Evolutionary conservation across 2,113 vertebrate genomes (phyloP).

Genomic region (Deroptyus accipitrinus): DNA sequence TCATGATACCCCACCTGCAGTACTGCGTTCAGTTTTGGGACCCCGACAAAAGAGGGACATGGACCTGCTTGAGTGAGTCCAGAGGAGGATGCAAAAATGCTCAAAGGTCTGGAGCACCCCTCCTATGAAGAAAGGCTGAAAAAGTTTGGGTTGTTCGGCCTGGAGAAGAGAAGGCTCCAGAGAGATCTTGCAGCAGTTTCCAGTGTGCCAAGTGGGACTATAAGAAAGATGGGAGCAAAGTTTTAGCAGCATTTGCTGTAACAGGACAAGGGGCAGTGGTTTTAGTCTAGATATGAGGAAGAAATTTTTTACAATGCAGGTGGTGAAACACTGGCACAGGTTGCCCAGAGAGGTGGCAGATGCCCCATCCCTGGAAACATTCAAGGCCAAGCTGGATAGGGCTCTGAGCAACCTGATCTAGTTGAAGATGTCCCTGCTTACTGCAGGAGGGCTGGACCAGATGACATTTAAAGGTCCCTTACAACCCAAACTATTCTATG

Average conservation of each 20-base stretch:
- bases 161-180: background rate
- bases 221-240: background rate
- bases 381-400: background rate
- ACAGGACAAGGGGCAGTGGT: background rate
- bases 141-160: background rate
- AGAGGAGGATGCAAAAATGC: background rate
- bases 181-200: background rate
- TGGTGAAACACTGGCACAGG: background rate
- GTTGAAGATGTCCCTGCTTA: background rate
- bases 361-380: background rate
- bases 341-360: background rate
- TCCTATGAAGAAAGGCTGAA: background rate
- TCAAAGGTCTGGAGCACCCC: background rate
- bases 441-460: background rate
- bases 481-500: background rate
- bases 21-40: background rate
- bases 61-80: background rate
- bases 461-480: background rate
- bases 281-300: background rate
- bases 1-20: background rate
- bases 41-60: background rate
- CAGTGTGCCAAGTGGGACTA: background rate
- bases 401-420: background rate
- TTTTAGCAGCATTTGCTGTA: background rate
- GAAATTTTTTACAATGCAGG: background rate